Conservation (phyloP, 2,113 vertebrate species). For the Cyprinodon brontotheroides region DNA sequence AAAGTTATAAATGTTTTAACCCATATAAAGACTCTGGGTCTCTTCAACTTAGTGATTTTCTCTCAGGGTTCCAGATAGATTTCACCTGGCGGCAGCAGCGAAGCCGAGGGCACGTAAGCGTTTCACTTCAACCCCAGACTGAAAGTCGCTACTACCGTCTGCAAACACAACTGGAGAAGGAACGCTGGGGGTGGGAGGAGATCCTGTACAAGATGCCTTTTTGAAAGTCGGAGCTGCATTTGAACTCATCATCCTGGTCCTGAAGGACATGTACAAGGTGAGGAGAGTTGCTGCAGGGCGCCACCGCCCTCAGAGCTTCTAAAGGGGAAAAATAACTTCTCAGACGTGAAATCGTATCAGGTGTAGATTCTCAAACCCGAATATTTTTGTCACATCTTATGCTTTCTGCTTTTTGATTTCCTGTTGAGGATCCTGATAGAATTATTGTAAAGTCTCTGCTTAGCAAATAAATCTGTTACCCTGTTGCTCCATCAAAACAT, state of each 20-base stretch:
- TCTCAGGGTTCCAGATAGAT: constrained; percentile 92
- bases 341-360: too few species aligned
- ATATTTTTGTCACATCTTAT: too few species aligned
- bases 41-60: neutral
- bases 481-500: too few species aligned
- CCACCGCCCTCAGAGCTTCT: too few species aligned
- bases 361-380: too few species aligned
- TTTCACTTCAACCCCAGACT: constrained; percentile 96
- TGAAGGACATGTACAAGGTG: constrained; percentile 89
- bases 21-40: too few species aligned
- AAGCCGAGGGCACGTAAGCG: constrained; percentile 89
- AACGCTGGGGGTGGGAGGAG: constrained; percentile 89
- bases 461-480: too few species aligned
- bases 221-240: constrained; percentile 83
- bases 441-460: too few species aligned
- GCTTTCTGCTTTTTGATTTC: too few species aligned
- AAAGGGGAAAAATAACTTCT: too few species aligned
- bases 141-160: constrained; percentile 84
- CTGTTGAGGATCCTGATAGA: too few species aligned
- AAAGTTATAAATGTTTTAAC: too few species aligned
- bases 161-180: constrained; percentile 85
- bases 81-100: constrained; percentile 88
- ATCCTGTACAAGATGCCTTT: constrained; percentile 84
- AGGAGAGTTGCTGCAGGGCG: neutral
- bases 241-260: constrained; percentile 85